phyloP scores from a whole-genome alignment of 2,888 invertebrate genomes.

The Branchellion lobata region DNA sequence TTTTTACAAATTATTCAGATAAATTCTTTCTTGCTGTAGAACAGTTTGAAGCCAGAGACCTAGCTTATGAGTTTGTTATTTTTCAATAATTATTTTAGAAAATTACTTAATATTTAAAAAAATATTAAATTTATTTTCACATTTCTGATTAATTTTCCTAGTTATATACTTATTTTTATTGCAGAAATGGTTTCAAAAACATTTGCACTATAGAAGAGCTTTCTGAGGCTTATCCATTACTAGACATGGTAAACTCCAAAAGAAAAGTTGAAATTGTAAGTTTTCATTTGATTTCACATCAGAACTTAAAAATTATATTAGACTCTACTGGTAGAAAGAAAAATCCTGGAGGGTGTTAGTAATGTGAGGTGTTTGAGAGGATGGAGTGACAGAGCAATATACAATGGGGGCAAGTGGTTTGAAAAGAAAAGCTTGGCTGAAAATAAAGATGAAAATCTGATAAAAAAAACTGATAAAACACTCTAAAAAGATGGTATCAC shows the following conservation, averaged over 20 bases:
- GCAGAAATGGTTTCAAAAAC: conserved; percentile 60
- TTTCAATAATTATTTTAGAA: neutral
- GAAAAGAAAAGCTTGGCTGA: neutral
- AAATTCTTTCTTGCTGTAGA: conserved; percentile 61
- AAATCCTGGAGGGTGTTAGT: too few relatives aligned
- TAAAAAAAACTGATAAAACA: too few relatives aligned
- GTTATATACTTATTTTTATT: neutral
- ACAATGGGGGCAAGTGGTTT: neutral
- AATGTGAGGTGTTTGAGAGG: too few relatives aligned
- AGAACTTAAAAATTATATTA: too few relatives aligned
- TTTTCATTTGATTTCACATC: conserved; percentile 40
- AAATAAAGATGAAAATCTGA: neutral
- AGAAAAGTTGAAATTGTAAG: conserved; percentile 57
- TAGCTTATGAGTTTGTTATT: conserved; percentile 62
- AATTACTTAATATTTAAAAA: neutral
- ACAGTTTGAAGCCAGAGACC: conserved; percentile 59
- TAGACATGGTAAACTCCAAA: conserved; percentile 62
- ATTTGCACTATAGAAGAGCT: conserved; percentile 60
- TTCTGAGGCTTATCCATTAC: conserved; percentile 59
- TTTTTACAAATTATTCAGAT: conserved; percentile 58
- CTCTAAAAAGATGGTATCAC: too few relatives aligned
- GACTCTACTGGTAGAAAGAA: too few relatives aligned
- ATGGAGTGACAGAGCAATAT: too few relatives aligned
- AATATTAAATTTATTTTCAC: neutral
- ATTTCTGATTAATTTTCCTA: neutral